These are phyloP conservation scores for Scomberomorus guttatus DNA, from an alignment of 2,797 vertebrate genomes.

Conservation along the genomic window DNA sequence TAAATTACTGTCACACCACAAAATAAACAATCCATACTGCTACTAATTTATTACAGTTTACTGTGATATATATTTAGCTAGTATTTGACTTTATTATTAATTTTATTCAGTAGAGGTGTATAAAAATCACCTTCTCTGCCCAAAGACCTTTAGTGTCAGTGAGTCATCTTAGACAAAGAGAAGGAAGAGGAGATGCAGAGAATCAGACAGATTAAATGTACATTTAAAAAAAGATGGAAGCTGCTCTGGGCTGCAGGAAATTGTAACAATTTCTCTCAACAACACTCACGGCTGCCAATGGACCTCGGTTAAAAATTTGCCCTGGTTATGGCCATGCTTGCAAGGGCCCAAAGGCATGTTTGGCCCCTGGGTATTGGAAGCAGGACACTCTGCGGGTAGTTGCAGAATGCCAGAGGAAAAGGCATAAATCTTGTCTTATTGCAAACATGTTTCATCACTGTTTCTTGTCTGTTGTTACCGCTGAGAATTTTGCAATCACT, in stretches of 20 bases:
- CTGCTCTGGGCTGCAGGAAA: neutral
- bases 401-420: constrained; percentile 14
- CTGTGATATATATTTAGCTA: too few relatives aligned
- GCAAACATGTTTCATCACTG: constrained; percentile 62
- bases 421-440: constrained; percentile 23
- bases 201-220: too few relatives aligned
- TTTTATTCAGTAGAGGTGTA: too few relatives aligned
- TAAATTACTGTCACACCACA: too few relatives aligned
- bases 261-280: neutral
- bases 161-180: too few relatives aligned
- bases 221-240: neutral
- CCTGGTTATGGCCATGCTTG: neutral
- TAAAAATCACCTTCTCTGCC: too few relatives aligned
- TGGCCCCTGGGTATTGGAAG: neutral
- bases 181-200: too few relatives aligned
- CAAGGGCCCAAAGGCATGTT: neutral
- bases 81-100: too few relatives aligned
- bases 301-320: neutral
- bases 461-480: constrained; percentile 4
- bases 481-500: neutral
- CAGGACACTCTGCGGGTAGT: neutral
- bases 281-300: neutral
- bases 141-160: too few relatives aligned
- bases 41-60: too few relatives aligned
- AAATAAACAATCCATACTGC: too few relatives aligned